phyloP scores from a whole-genome alignment of 2,797 vertebrate species.

The Eutrigla gurnardus region DNA sequence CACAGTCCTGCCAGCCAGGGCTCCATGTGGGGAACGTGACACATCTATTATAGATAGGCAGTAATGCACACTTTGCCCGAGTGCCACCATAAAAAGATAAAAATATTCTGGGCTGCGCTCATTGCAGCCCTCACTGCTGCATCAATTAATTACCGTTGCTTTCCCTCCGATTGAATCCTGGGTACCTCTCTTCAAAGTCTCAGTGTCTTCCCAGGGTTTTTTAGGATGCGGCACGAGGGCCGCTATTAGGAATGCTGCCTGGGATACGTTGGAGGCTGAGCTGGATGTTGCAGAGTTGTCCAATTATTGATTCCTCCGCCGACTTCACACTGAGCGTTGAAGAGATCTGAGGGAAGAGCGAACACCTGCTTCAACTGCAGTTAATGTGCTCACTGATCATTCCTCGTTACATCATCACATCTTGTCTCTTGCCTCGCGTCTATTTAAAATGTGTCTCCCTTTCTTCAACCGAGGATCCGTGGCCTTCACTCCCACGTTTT shows the following conservation, averaged over 20 bases:
- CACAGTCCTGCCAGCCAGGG: slow-evolving; percentile 46
- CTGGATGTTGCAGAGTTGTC: slow-evolving; percentile 6
- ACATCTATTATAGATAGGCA: slow-evolving; percentile 80
- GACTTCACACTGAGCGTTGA: slow-evolving; percentile 15
- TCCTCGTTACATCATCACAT: background rate
- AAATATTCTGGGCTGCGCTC: slow-evolving; percentile 60
- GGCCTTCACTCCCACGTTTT: background rate
- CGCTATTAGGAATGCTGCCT: slow-evolving; percentile 6
- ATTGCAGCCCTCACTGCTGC: slow-evolving; percentile 37
- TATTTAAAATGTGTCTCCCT: background rate
- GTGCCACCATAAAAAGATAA: slow-evolving; percentile 65
- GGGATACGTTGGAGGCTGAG: slow-evolving; percentile 22
- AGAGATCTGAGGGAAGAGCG: slow-evolving; percentile 7
- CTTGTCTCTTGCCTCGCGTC: background rate
- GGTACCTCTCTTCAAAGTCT: slow-evolving; percentile 30
- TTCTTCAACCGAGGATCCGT: background rate
- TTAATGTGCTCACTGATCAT: slow-evolving; percentile 21
- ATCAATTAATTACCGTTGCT: slow-evolving; percentile 66
- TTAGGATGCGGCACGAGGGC: slow-evolving; percentile 6
- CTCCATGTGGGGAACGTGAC: slow-evolving; percentile 56
- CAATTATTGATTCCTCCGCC: slow-evolving; percentile 31
- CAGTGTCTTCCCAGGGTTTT: slow-evolving; percentile 1
- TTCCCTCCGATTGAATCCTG: slow-evolving; percentile 30
- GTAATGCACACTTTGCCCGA: slow-evolving; percentile 80
- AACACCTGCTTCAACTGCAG: slow-evolving; percentile 1